Evolutionary conservation across 2,797 vertebrate species (phyloP).

Genomic region (Esox lucius): DNA sequence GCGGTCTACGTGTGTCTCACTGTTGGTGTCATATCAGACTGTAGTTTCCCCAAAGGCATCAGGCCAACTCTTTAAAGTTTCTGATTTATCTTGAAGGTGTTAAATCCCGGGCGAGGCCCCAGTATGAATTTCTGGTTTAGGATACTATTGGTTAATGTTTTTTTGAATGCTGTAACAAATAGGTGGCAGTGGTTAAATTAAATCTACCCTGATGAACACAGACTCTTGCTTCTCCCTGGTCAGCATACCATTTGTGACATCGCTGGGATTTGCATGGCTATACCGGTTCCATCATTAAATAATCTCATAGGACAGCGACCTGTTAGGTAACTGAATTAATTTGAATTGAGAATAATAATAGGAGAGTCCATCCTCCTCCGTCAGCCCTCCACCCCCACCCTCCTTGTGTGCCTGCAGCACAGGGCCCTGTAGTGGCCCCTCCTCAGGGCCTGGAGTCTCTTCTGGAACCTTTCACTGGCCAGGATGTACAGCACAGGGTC

Average conservation of each 20-base stretch:
- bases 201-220: too few species aligned
- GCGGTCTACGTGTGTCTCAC: background rate
- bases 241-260: background rate
- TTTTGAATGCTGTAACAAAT: background rate
- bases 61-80: background rate
- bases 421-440: slow-evolving; percentile 32
- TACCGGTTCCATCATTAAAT: too few species aligned
- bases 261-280: background rate
- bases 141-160: background rate
- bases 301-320: background rate
- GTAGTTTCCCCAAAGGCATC: background rate
- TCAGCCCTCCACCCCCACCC: slow-evolving; percentile 47
- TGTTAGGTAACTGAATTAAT: background rate
- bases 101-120: background rate
- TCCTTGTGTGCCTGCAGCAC: slow-evolving; percentile 54
- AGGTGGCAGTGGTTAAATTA: background rate
- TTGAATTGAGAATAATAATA: background rate
- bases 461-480: slow-evolving; percentile 74
- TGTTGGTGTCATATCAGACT: background rate
- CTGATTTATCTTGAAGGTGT: background rate
- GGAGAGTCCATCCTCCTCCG: background rate
- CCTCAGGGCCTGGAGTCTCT: slow-evolving; percentile 52
- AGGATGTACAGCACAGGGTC: slow-evolving; percentile 81
- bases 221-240: background rate
- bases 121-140: background rate